Conservation (phyloP, 2,113 vertebrate species). For the Ploceus nigricollis region DNA sequence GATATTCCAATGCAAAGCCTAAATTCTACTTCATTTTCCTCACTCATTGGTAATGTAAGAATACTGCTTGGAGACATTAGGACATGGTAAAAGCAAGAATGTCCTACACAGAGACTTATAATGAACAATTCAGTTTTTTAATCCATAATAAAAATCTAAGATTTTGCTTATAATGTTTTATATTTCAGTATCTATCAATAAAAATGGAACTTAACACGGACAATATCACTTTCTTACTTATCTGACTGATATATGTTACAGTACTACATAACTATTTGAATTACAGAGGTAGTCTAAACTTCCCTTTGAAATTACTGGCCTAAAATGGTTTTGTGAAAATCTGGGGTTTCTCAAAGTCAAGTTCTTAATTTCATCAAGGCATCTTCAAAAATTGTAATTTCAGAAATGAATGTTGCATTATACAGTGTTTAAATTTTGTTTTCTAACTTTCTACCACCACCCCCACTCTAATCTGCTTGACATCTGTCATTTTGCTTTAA, state of each 20-base stretch:
- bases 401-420: background rate
- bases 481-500: background rate
- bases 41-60: background rate
- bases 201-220: background rate
- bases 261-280: background rate
- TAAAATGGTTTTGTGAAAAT: background rate
- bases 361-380: background rate
- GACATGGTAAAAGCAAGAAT: background rate
- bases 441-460: background rate
- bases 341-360: fast-evolving
- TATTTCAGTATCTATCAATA: background rate
- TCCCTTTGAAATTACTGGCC: background rate
- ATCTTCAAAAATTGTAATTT: background rate
- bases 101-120: background rate
- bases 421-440: background rate
- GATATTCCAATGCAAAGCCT: background rate
- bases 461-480: background rate
- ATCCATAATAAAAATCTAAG: background rate
- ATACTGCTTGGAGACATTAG: background rate
- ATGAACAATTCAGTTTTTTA: background rate
- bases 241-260: background rate
- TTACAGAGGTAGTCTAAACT: background rate
- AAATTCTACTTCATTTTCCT: background rate
- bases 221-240: background rate
- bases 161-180: background rate